These are phyloP conservation scores for Notamacropus eugenii DNA, from an alignment of 2,797 vertebrate genomes.

Conservation along the genomic window DNA sequence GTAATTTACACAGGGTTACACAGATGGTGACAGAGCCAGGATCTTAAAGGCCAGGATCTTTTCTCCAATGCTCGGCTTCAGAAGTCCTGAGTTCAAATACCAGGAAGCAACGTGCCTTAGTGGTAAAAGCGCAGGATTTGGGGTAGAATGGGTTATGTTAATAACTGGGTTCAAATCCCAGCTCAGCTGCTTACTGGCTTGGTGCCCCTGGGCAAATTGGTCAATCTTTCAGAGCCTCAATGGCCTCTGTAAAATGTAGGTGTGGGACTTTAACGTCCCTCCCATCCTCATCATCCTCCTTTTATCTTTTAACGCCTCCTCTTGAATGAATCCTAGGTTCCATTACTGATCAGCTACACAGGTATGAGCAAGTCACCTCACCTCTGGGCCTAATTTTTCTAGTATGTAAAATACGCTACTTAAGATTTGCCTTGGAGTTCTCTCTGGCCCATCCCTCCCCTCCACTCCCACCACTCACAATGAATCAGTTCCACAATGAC, in stretches of 20 bases:
- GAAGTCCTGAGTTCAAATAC: background rate
- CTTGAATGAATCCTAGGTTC: background rate
- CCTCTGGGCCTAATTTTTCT: background rate
- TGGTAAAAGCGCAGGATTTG: background rate
- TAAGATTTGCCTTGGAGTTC: background rate
- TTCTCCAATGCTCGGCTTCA: background rate
- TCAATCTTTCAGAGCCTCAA: background rate
- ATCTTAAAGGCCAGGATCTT: background rate
- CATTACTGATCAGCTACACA: background rate
- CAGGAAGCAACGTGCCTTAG: background rate
- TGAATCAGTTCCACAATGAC: background rate
- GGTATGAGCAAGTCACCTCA: background rate
- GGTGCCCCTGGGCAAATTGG: background rate
- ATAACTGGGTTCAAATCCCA: background rate
- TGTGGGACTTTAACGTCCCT: background rate
- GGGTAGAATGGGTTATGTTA: background rate
- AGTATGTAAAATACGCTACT: background rate
- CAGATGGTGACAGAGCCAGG: background rate
- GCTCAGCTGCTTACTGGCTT: background rate
- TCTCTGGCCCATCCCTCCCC: background rate
- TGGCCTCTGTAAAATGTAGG: background rate
- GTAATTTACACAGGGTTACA: background rate
- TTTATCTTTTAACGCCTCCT: background rate
- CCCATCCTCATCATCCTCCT: background rate
- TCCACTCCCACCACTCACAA: background rate